phyloP scores from a whole-genome alignment of 2,888 invertebrate species.

The Atherix ibis region DNA sequence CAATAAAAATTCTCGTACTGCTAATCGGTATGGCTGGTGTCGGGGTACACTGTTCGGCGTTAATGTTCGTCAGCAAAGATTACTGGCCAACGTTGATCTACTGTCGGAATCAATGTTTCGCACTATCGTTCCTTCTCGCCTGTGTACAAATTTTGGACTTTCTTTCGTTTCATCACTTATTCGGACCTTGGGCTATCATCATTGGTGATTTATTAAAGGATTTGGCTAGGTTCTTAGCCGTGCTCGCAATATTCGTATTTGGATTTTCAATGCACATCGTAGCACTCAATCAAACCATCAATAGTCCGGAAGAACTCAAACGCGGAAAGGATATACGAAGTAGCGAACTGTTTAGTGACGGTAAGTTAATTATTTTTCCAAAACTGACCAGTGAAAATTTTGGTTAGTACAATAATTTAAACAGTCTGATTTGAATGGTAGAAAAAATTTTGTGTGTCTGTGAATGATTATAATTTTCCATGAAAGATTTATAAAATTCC shows the following conservation, averaged over 20 bases:
- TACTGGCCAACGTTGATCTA: conserved; percentile 83
- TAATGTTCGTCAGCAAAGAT: conserved; percentile 47
- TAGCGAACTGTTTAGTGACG: conserved; percentile 50
- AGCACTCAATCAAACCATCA: conserved; percentile 87
- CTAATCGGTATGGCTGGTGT: conserved; percentile 83
- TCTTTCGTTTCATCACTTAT: conserved; percentile 95
- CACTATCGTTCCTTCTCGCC: conserved; percentile 83
- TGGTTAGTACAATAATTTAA: too few species aligned
- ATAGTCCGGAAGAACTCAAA: conserved; percentile 48
- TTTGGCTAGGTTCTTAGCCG: conserved; percentile 90
- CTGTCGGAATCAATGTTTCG: conserved; percentile 92
- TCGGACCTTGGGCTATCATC: conserved; percentile 99
- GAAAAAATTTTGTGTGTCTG: too few species aligned
- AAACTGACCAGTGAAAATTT: too few species aligned
- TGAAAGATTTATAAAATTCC: too few species aligned
- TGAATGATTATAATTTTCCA: too few species aligned
- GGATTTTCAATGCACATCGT: conserved; percentile 97
- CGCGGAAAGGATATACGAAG: conserved; percentile 42
- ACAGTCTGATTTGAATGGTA: too few species aligned
- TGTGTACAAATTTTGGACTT: conserved; percentile 97
- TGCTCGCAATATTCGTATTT: conserved; percentile 92
- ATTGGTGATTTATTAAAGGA: conserved; percentile 91
- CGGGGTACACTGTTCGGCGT: conserved; percentile 71
- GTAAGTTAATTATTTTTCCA: too few species aligned
- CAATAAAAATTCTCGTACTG: conserved; percentile 76